Base-by-base conservation (phyloP, 2,888 invertebrate genomes). In the Ecliptopera silaceata region DNA sequence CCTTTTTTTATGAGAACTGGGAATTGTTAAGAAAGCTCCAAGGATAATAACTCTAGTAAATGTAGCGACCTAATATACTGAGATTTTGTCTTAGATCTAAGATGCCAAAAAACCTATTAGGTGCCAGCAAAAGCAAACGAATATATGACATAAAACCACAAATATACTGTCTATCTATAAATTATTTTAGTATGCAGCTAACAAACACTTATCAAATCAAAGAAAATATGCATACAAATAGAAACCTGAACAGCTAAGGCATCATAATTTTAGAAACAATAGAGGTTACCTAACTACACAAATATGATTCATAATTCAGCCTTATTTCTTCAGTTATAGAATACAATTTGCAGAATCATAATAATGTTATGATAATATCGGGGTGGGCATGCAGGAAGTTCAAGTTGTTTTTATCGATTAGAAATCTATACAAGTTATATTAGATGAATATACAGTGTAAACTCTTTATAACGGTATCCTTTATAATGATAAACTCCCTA, bases 201-300 rank as follows among this genome's bases (percentile, higher is more conserved):
- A 50, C 49, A 42, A 15, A 13, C 41, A 47, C 26, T 36, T 6
- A 39, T 49, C 49, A 3, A 48, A 44, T 44, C 34, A 26, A 15
- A 32, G 31, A 22, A 50, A 50, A 50, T 50, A 56, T 50, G 34
- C 45, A 50, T 50, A 50, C 50, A 50, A 50, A 56, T 39, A 46
- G 45, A 45, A 56, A 45, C 12, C 48, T 32, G 11, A 26, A 45
- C 45, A 41, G 15, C 18, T 36, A 17, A 31, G 56, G 50, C 3
- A 10, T 13, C 5, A 42, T 34, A 34, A 42, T 45, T n/a, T 41
- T 31, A 51, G 56, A 46, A 34, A 56, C 50, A 51, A 51, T 56
- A 39, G 52, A 45, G 45, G 15, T 38, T 41, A 20, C 39, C 13
- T 36, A 39, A 38, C 36, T 36, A 36, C n/a, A 31, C 13, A 38